phyloP scores from a whole-genome alignment of 2,113 vertebrate species.

The Myotis yumanensis region DNA sequence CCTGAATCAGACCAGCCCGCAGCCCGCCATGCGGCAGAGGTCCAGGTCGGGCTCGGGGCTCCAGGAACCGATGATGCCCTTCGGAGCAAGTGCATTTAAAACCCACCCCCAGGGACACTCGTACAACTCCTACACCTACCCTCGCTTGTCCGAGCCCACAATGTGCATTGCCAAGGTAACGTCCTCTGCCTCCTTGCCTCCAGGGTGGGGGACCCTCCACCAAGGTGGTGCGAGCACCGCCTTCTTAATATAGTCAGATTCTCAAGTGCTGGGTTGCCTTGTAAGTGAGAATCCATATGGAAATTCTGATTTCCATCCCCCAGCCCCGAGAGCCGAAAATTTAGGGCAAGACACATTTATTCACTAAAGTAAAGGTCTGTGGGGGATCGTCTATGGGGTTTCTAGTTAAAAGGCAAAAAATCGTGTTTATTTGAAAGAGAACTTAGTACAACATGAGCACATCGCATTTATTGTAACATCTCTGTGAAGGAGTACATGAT shows the following conservation, averaged over 20 bases:
- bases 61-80: constrained; percentile 94
- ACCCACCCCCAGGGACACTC: constrained; percentile 91
- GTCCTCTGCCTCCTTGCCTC: not conserved
- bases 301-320: not conserved
- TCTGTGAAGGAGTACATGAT: not conserved
- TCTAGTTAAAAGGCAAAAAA: constrained; percentile 37
- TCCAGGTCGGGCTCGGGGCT: constrained; percentile 96
- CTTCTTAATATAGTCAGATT: not conserved
- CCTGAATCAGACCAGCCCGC: constrained; percentile 92
- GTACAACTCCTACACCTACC: constrained; percentile 98
- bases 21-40: constrained; percentile 94
- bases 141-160: constrained; percentile 92
- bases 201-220: fast-evolving
- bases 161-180: constrained; percentile 94
- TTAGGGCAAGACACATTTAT: not conserved
- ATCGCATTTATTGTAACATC: not conserved
- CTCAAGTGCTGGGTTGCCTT: not conserved
- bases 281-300: not conserved
- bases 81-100: constrained; percentile 91
- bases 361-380: constrained; percentile 12
- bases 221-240: fast-evolving
- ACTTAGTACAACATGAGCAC: not conserved
- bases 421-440: not conserved
- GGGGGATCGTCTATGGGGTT: not conserved
- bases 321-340: not conserved